A percentile compares a stretch with the other conserved stretches of the same genome.
Conservation (phyloP, 2,888 invertebrate genomes). For the Galerucella pusilla region DNA sequence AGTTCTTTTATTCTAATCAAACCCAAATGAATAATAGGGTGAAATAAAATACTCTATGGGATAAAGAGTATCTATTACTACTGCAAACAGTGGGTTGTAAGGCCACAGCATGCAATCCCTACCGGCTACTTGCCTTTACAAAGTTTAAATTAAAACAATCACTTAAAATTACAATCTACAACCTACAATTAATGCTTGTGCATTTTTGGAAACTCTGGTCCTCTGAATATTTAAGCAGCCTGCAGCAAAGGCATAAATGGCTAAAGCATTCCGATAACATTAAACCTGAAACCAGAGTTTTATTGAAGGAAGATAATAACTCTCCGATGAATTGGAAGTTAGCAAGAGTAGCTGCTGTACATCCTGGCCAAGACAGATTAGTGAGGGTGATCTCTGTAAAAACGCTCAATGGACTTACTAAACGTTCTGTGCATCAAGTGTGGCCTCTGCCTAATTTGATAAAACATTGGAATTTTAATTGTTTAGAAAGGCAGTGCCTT, state of each 20-base stretch:
- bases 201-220: slow-evolving; percentile 35
- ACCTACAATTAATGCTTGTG: slow-evolving; percentile 19
- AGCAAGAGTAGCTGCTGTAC: background rate
- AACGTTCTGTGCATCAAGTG: background rate
- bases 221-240: slow-evolving; percentile 10
- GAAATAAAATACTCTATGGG: no score
- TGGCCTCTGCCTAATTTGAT: background rate
- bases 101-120: no score
- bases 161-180: no score
- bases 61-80: no score
- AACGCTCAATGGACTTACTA: background rate
- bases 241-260: slow-evolving; percentile 1
- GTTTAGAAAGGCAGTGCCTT: slow-evolving; percentile 4
- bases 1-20: no score
- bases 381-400: slow-evolving; percentile 28
- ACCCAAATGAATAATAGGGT: no score
- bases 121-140: no score
- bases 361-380: slow-evolving; percentile 14
- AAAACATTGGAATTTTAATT: background rate
- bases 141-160: no score
- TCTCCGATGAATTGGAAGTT: slow-evolving; percentile 19
- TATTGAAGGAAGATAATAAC: slow-evolving; percentile 16
- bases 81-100: no score
- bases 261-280: no score
- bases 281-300: background rate